Base-by-base conservation (phyloP, 2,888 invertebrate genomes). In the Drosophila phalerata region DNA sequence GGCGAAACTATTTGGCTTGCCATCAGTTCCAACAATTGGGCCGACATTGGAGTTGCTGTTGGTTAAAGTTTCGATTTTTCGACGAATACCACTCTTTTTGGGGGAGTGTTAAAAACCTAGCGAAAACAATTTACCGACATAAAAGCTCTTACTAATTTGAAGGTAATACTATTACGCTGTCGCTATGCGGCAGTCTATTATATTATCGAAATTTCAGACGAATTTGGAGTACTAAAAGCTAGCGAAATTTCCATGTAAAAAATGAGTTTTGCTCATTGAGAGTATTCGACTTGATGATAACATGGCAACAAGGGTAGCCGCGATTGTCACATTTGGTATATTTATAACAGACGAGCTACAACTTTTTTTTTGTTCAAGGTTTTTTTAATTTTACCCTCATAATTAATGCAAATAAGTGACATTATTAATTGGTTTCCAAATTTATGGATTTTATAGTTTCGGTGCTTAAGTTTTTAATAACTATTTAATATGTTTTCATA, bases 51-150 rank as follows among this genome's bases (percentile, higher is more conserved):
- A 81, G 85, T 70, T 56, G 38, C 15, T 34, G 73, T 88, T 69
- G 71, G 65, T 62, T 69, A 68, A 83, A 83, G 81, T 86, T 88
- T 83, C 74, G 78, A 74, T 74, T 79, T 81, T 79, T 57, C 56
- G 25, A 45, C 34, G 68, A 56, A 65, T 32, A 62, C 62, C 25
- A 82, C 42, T 38, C 40, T 49, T 63, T 51, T 38, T 47, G 49
- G n/a, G 63, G 77, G 69, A 30, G 66, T 25, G 42, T 49, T 22
- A 25, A 19, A 55, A 68, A 52, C 57, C 30, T 37, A 48, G 30
- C 52, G 15, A 56, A 72, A 58, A 52, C 49, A 61, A 69, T 69
- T 69, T 53, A 38, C 48, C 53, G 42, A 28, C 38, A 68, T 22
- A 57, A 47, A 56, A 47, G 60, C 61, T 61, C 48, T 25, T 32